Base-by-base conservation (phyloP, 2,797 vertebrate genomes). In the Alosa sapidissima region DNA sequence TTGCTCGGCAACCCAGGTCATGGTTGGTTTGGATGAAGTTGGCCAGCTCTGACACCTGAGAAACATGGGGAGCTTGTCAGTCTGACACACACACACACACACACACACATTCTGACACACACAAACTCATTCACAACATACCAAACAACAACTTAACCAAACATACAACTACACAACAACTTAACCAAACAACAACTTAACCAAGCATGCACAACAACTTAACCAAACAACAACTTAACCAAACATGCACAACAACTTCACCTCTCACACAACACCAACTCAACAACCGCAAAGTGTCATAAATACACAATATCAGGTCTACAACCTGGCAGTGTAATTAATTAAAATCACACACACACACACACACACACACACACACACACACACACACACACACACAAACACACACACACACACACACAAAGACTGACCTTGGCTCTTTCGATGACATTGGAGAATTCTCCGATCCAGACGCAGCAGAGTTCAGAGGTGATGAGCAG, bases 361-460 rank as follows among this genome's bases (percentile, higher is more conserved):
- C 52, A 87, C 52, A 55, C 52, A 87, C 13, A 55, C 3, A 55
- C 14, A 19, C 58, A 54, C 52, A 19, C 52, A 55, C 52, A 87
- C 13, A 55, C 3, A 55, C 14, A 19, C 58, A 54, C 52, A 19
- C 52, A 55, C 52, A 87, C 13, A 55, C 3, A 55, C 14, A 19
- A 58, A 54, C 52, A 19, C 52, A 55, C 52, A 87, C 13, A 55
- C 3, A 55, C 14, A 19, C 58, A 54, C 52, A 19, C 52, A 55
- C 52, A 87, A n/a, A 3, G 54, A 55, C 54, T 5, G 89, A 98
- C 98, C 96, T 99, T 99, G 0, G 98, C 97, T 91, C 96, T 98
- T 92, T 99, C 98, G 13, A 99, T 99, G 92, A 99, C 97, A 49
- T 99, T 99, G 21, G 98, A 95, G 90, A 99, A 99, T 93, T 99